phyloP scores from a whole-genome alignment of 2,888 invertebrate genomes.

The Agriopis leucophaearia region DNA sequence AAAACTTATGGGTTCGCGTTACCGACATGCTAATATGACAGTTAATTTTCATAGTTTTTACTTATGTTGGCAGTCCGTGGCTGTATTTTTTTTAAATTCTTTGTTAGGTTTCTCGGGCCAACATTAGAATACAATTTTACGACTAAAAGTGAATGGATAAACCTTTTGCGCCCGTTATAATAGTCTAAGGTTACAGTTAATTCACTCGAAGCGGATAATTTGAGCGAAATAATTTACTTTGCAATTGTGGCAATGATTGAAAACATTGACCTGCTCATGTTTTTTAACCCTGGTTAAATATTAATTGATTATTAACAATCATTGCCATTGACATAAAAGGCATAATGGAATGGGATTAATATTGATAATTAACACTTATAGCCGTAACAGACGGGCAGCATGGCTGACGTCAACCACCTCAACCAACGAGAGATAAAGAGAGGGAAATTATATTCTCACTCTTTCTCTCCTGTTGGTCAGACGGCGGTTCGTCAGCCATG shows the following conservation, averaged over 20 bases:
- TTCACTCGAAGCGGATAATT: slow-evolving; percentile 15
- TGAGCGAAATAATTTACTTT: slow-evolving; percentile 19
- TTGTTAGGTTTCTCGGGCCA: too few species aligned
- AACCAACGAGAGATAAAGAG: too few species aligned
- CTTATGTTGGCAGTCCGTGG: too few species aligned
- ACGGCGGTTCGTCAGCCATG: too few species aligned
- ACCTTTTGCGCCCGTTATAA: slow-evolving; percentile 8
- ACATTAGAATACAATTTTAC: not conserved
- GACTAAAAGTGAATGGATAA: slow-evolving; percentile 23
- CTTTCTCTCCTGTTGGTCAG: too few species aligned
- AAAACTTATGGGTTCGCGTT: too few species aligned
- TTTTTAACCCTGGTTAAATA: slow-evolving; percentile 9
- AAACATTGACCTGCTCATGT: slow-evolving; percentile 21
- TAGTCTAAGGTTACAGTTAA: slow-evolving; percentile 31
- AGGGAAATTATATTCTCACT: too few species aligned
- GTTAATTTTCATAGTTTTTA: too few species aligned
- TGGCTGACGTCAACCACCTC: too few species aligned
- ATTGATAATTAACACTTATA: not conserved
- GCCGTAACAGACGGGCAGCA: too few species aligned
- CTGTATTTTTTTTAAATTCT: too few species aligned
- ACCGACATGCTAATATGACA: too few species aligned
- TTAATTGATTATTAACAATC: slow-evolving; percentile 17
- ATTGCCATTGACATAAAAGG: slow-evolving; percentile 7
- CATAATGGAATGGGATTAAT: not conserved
- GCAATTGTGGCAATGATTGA: slow-evolving; percentile 24